phyloP scores from a whole-genome alignment of 2,113 vertebrate species.

The Illadopsis cleaveri region DNA sequence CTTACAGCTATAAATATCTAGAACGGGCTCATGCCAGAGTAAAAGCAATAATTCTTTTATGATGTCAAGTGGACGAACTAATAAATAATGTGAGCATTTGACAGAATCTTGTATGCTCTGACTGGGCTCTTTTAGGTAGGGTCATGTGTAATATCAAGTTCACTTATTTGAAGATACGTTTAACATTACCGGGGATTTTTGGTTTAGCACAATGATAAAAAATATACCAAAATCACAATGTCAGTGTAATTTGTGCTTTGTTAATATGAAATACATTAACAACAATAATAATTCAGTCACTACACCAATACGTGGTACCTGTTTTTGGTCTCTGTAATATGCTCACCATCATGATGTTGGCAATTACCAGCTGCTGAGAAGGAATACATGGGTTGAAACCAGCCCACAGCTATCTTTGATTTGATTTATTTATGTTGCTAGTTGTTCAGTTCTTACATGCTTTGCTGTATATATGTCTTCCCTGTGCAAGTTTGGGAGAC shows the following conservation, averaged over 20 bases:
- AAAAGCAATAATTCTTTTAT: neutral
- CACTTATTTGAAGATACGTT: neutral
- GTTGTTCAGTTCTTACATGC: neutral
- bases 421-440: neutral
- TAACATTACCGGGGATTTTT: neutral
- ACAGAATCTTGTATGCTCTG: neutral
- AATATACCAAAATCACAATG: neutral
- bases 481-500: neutral
- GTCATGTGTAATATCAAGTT: neutral
- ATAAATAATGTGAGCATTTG: neutral
- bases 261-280: neutral
- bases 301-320: fast-evolving
- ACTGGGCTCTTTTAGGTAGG: neutral
- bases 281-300: neutral
- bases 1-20: neutral
- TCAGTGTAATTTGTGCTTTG: neutral
- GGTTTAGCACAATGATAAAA: neutral
- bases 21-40: neutral
- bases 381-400: neutral
- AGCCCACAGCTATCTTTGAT: neutral
- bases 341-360: neutral
- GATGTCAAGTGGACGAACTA: neutral
- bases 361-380: neutral
- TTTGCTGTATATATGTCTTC: neutral
- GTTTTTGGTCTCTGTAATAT: neutral